Evolutionary conservation across 2,113 vertebrate genomes (phyloP), one percentile per base, ranked within the genome.

Genomic region (Donacobius atricapilla): DNA sequence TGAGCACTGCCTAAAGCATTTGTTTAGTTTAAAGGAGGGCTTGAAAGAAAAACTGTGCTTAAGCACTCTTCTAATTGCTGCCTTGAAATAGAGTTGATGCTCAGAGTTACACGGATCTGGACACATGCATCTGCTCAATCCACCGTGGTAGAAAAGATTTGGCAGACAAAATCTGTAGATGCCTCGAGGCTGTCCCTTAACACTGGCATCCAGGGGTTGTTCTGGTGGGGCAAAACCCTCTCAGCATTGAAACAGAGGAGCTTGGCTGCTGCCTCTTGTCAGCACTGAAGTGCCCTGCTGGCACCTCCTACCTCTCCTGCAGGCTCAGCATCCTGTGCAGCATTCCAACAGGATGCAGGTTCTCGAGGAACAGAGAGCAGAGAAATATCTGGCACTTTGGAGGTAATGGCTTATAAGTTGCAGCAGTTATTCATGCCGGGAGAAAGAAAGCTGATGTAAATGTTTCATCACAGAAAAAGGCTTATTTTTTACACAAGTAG

Each of bases 251-350:
- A 58, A 35, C 2, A 16, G 45, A 44, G 33, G 11, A 91, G 14
- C 37, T 80, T 47, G 53, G 21, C 54, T 51, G n/a, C 40, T 89
- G 20, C 17, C 30, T 63, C 35, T 56, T 47, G 44, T 56, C 35
- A 50, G 68, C 3, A 1, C 30, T 45, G 35, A 5, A 10, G 6
- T 42, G 50, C 54, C 31, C 53, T 82, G 56, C 50, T 8, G 6
- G 44, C 35, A n/a, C 0, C 1, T 14, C n/a, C 10, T 22, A 0
- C 31, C 25, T 13, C 51, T 84, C 39, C 56, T 58, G 66, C 53
- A 56, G 57, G 33, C 57, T 86, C 47, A 37, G n/a, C 19, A 39
- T 44, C 50, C 16, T 33, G 4, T 0, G 0, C 16, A 27, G 15
- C 14, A 4, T 47, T 69, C 48, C 35, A 37, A 48, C 8, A 39